These are phyloP conservation scores for Muscicapa adusta DNA, from an alignment of 2,113 vertebrate genomes.

Conservation along the genomic window DNA sequence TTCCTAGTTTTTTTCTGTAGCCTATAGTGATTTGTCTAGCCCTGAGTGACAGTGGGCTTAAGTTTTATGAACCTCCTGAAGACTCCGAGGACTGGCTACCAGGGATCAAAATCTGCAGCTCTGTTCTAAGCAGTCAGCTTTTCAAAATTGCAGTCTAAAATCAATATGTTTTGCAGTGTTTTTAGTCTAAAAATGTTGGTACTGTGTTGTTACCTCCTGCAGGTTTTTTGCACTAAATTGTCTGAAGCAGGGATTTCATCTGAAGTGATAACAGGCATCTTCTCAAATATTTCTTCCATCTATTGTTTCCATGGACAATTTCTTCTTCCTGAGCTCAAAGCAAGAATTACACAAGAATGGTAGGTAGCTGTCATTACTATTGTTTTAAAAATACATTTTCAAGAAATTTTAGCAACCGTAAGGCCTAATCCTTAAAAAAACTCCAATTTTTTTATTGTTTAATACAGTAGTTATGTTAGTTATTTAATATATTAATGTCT, in stretches of 20 bases:
- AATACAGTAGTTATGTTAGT: neutral
- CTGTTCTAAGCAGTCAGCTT: neutral
- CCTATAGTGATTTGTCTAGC: neutral
- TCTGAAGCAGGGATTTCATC: slow-evolving; percentile 84
- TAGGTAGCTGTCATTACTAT: slow-evolving; percentile 65
- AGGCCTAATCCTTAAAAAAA: neutral
- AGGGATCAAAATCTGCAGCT: neutral
- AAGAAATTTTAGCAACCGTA: neutral
- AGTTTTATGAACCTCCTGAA: neutral
- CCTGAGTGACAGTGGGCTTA: neutral
- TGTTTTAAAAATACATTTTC: neutral
- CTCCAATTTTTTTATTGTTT: neutral
- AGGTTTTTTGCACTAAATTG: slow-evolving; percentile 95
- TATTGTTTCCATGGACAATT: slow-evolving; percentile 94
- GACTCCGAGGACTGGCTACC: neutral
- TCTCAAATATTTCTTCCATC: slow-evolving; percentile 98
- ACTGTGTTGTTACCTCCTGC: neutral
- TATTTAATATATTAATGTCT: neutral
- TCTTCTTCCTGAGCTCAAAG: slow-evolving; percentile 91
- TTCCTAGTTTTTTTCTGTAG: neutral
- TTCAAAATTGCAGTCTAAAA: neutral
- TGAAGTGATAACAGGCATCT: slow-evolving; percentile 93
- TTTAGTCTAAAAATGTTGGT: neutral
- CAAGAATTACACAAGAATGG: slow-evolving; percentile 91
- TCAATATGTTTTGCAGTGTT: neutral